Base-by-base conservation (phyloP, 2,113 vertebrate genomes). In the Hemichromis elongatus region DNA sequence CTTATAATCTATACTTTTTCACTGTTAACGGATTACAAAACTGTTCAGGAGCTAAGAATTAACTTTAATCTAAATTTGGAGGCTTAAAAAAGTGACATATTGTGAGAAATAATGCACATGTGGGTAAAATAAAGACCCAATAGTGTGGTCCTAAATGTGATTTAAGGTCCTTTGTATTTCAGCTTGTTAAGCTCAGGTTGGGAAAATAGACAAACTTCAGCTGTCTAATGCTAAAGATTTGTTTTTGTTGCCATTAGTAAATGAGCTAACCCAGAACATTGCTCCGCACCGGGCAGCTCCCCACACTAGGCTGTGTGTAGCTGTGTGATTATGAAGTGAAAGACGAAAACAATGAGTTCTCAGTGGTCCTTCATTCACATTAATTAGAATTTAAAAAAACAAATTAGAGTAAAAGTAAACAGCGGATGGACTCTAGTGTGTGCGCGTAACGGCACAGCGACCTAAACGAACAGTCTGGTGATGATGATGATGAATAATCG, bases 401-500 rank as follows among this genome's bases (percentile, higher is more conserved):
- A 66, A 81, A 84, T 83, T 21, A 18, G 24, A 33, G 45, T 59
- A 63, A 80, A 87, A 7, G 59, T 59, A 90, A 90, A 86, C 83
- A 85, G 28, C 9, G 73, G 79, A 52, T 47, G 11, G 50, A 77
- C 47, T 84, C 9, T 78, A 61, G 61, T 84, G 92, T 85, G 79
- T 87, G 80, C 66, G 6, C 70, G 66, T 24, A 63, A 82, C 68
- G 66, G 54, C 56, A 57, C 9, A 12, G 63, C 26, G 2, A 80
- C 85, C 61, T 37, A 21, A 78, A 56, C 6, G 24, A 88, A 63
- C 45, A 19, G 59, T 90, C 86, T 75, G 26, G 26, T 52, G 63
- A 55, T 80, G 81, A 83, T 94, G 92, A 95, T 95, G 94, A 96
- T 95, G 80, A 93, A 95, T 94, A 92, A 86, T 94, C 81, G 88